phyloP scores from a whole-genome alignment of 2,888 invertebrate species.

The Cantharis rustica region DNA sequence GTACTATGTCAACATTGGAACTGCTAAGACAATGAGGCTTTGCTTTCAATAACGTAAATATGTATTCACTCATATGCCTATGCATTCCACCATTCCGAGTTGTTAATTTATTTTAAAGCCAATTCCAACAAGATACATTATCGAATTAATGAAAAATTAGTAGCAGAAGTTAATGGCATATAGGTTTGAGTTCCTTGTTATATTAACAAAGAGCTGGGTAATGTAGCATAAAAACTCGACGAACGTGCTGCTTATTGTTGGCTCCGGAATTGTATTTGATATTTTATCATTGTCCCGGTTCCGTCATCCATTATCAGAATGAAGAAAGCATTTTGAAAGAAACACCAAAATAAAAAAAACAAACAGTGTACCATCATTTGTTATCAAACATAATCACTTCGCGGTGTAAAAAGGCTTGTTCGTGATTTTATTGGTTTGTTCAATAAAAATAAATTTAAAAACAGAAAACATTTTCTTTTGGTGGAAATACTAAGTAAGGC shows the following conservation, averaged over 20 bases:
- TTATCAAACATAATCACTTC: conserved; percentile 10
- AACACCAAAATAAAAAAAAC: conserved; percentile 16
- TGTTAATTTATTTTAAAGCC: not conserved
- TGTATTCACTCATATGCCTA: not conserved
- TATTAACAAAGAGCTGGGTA: conserved; percentile 18
- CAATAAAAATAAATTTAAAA: not conserved
- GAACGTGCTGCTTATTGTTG: conserved; percentile 25
- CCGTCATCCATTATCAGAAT: conserved; percentile 25
- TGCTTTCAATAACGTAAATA: not conserved
- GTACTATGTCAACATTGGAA: conserved; percentile 34
- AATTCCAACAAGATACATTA: not conserved
- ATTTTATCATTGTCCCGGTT: conserved; percentile 25
- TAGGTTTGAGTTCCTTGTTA: not conserved
- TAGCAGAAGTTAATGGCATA: conserved; percentile 9
- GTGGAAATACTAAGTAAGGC: not conserved
- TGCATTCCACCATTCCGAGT: not conserved
- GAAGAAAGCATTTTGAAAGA: conserved; percentile 20
- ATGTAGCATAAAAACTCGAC: conserved; percentile 27
- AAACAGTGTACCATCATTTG: conserved; percentile 13
- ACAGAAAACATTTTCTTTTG: not conserved
- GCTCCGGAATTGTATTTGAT: conserved; percentile 26
- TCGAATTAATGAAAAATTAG: conserved; percentile 12
- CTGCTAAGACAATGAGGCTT: not conserved
- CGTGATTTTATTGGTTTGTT: not conserved
- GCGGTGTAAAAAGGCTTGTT: not conserved